Conservation (phyloP, 2,888 invertebrate genomes). For the Salpingus planirostris region DNA sequence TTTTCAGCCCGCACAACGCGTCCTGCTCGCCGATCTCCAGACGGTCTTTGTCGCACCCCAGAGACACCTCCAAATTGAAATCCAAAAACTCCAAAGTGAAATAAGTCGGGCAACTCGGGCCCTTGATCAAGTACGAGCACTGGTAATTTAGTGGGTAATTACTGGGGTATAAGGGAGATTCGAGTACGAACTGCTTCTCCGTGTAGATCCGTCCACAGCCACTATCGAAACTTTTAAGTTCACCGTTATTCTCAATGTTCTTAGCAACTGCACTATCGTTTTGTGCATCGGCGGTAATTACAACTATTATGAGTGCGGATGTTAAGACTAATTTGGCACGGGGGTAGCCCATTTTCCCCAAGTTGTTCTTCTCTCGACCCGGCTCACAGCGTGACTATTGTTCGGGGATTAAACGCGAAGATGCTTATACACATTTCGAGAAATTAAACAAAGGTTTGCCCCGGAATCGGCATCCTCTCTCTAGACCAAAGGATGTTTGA, state of each 20-base stretch:
- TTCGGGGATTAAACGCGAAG: too few species aligned
- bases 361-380: too few species aligned
- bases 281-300: not conserved
- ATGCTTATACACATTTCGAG: too few species aligned
- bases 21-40: constrained; percentile 44
- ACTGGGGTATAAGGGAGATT: constrained; percentile 47
- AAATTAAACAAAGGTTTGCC: constrained; percentile 22
- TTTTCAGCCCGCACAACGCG: constrained; percentile 45
- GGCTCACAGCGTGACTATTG: too few species aligned
- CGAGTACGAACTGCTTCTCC: constrained; percentile 42
- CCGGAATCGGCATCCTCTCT: constrained; percentile 16
- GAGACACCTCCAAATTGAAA: constrained; percentile 44
- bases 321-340: constrained; percentile 1
- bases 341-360: too few species aligned
- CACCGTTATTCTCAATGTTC: too few species aligned
- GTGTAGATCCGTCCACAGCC: constrained; percentile 40
- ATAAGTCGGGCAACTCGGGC: constrained; percentile 43
- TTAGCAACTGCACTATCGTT: too few species aligned
- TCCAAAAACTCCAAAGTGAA: constrained; percentile 50
- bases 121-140: constrained; percentile 46
- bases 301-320: not conserved
- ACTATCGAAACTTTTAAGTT: too few species aligned
- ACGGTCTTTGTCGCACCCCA: constrained; percentile 45
- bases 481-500: constrained; percentile 28
- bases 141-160: constrained; percentile 39